A percentile compares a stretch with the other conserved stretches of the same genome.
Conservation (phyloP, 2,797 vertebrate genomes). For the Mus caroli region DNA sequence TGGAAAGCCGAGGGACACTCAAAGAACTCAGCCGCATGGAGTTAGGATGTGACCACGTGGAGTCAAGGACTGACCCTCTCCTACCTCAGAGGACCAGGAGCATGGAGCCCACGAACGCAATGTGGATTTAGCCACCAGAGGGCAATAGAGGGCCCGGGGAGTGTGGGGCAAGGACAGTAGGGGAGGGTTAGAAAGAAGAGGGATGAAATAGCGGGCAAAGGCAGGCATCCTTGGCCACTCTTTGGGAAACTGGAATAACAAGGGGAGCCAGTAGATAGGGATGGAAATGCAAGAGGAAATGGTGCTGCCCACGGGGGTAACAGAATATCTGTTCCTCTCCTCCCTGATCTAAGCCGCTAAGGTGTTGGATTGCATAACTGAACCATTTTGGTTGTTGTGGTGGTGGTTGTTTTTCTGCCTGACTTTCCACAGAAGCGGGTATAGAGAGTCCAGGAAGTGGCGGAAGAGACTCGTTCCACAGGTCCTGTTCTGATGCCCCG, state of each 20-base stretch:
- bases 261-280: neutral
- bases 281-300: neutral
- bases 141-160: constrained; percentile 43
- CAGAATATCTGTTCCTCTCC: constrained; percentile 43
- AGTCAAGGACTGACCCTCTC: too few relatives aligned
- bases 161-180: neutral
- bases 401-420: neutral
- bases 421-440: neutral
- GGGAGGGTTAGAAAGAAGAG: neutral
- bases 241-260: neutral
- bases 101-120: neutral
- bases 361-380: neutral
- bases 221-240: too few relatives aligned
- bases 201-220: neutral
- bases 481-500: neutral
- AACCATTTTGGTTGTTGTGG: neutral
- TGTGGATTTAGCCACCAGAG: constrained; percentile 34
- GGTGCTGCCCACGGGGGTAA: neutral
- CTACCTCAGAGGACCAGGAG: neutral
- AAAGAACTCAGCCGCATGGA: neutral
- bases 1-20: neutral
- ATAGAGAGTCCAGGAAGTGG: neutral
- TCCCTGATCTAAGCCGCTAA: constrained; percentile 11
- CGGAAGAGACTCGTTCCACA: neutral
- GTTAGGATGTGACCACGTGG: neutral